Percentiles rank a stretch among this genome's conserved stretches.
These are phyloP conservation scores for Phrynocephalus guinanensis DNA, from an alignment of 2,797 vertebrate species.

Conservation along the genomic window DNA sequence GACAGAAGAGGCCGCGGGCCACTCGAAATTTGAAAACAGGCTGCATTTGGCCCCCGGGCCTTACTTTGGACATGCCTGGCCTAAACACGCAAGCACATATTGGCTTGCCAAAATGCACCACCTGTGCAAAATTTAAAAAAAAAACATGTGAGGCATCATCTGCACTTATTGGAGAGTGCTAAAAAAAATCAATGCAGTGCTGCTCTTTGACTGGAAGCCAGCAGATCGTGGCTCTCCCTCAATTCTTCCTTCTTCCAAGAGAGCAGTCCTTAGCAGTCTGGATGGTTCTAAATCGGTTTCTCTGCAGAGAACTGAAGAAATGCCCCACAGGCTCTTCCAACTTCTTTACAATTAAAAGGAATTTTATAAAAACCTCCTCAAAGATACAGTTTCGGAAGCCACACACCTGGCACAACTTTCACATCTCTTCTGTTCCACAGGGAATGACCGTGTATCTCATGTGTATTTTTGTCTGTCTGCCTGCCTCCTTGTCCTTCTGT, in stretches of 20 bases:
- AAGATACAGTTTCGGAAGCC: constrained; percentile 21
- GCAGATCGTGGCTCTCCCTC: constrained; percentile 40
- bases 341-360: constrained; percentile 28
- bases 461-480: not conserved
- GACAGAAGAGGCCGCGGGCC: too few species aligned
- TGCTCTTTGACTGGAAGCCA: constrained; percentile 23
- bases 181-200: constrained; percentile 16
- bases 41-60: too few species aligned
- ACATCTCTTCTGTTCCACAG: not conserved
- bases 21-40: too few species aligned
- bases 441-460: not conserved
- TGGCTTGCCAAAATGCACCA: too few species aligned
- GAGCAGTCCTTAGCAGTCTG: constrained; percentile 32
- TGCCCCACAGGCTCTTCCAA: constrained; percentile 44
- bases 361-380: constrained; percentile 24
- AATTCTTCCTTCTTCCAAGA: constrained; percentile 47
- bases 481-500: not conserved
- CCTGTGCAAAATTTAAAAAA: too few species aligned
- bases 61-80: too few species aligned
- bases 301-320: constrained; percentile 40
- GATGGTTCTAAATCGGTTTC: constrained; percentile 29
- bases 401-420: constrained; percentile 11
- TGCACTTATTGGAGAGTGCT: constrained; percentile 34
- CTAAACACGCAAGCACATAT: too few species aligned
- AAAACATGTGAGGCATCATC: constrained; percentile 19